phyloP scores from a whole-genome alignment of 2,888 invertebrate species.

The Perizoma flavofasciatum region DNA sequence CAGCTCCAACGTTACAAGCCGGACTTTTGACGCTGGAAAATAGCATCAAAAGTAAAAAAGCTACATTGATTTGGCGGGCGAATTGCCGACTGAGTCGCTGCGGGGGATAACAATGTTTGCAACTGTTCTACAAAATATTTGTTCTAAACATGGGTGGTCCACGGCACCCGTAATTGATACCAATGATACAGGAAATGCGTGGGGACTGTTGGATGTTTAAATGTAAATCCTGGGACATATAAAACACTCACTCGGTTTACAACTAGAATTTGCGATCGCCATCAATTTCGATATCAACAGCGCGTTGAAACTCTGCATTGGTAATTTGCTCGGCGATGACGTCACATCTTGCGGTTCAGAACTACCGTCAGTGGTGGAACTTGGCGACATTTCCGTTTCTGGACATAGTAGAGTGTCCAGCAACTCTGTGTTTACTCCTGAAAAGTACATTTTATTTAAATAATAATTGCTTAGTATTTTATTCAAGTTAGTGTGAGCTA shows the following conservation, averaged over 20 bases:
- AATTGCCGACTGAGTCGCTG: no score
- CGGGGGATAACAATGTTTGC: no score
- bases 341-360: conserved; percentile 48
- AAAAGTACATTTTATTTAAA: conserved; percentile 11
- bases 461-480: no score
- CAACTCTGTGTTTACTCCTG: conserved; percentile 93
- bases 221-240: no score
- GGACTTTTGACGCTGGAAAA: conserved; percentile 90
- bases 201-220: no score
- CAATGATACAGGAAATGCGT: no score
- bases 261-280: conserved; percentile 91
- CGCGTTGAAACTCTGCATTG: conserved; percentile 89
- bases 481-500: no score
- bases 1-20: conserved; percentile 96
- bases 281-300: conserved; percentile 92
- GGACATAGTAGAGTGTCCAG: conserved; percentile 91
- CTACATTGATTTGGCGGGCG: no score
- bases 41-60: conserved; percentile 15
- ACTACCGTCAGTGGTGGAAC: conserved; percentile 39
- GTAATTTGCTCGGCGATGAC: conserved; percentile 51
- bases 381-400: conserved; percentile 58
- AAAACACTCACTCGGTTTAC: conserved; percentile 90
- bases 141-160: no score
- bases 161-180: no score
- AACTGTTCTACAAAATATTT: no score